Base-by-base conservation (phyloP, 2,797 vertebrate species). In the Halcyon chelicuti region DNA sequence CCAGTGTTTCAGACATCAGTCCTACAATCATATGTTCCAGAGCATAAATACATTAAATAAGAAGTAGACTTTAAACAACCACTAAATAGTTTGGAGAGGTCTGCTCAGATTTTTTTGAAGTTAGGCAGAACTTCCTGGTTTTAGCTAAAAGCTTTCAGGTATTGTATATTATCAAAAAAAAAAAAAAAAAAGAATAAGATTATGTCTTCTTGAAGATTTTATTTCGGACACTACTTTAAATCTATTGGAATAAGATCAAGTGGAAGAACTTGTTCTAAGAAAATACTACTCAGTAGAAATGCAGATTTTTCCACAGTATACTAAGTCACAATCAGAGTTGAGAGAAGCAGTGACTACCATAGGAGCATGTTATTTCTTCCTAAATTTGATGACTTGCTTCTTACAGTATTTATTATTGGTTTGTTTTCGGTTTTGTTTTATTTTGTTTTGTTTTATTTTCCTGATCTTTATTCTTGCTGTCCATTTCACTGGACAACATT, bases 21-120 rank as follows among this genome's bases (percentile, higher is more conserved):
- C 94, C 52, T 46, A 90, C 91, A 77, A 88, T 68, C 91, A 77
- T 90, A 93, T 72, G 75, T 88, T 93, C 66, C 82, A 90, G 33
- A 74, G 11, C 37, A 91, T 76, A 93, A 92, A 86, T 82, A 95
- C 44, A 54, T 94, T 85, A 85, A 93, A 92, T 84, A 89, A 73
- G 63, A 93, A 51, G 37, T 70, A 76, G 71, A 31, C 14, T 87
- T 92, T 88, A 90, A 93, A 94, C 51, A 90, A 81, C 60, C n/a
- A 31, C 42, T 82, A 94, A 93, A 68, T 47, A 92, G 62, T 62
- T 84, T 6, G 61, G 96, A 93, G 67, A 92, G 8, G n/a, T 81
- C 39, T 73, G 58, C 78, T 75, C n/a, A 80, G 61, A 74, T 61
- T 67, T 75, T 71, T 75, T 77, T 86, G 1, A 93, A 87, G 58